Conservation (phyloP, 2,797 vertebrate genomes). For the Pithecia hirsuta region DNA sequence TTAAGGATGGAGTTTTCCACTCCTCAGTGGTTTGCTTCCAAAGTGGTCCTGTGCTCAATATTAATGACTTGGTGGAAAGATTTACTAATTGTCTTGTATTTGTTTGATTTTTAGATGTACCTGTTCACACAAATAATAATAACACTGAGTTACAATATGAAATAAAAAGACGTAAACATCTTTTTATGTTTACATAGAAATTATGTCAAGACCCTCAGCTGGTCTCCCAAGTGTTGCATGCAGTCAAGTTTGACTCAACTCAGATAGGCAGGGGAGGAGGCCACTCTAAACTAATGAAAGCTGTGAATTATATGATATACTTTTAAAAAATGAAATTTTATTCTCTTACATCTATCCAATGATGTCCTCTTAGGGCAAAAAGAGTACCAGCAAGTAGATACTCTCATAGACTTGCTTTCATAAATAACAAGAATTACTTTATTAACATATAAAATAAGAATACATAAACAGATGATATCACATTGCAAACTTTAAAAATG, state of each 20-base stretch:
- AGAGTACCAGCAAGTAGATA: neutral
- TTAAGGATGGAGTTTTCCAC: neutral
- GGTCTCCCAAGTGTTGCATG: neutral
- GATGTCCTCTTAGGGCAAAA: neutral
- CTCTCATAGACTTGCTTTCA: neutral
- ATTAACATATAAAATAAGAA: neutral
- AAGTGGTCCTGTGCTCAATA: neutral
- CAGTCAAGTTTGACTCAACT: neutral
- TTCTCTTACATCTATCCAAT: neutral
- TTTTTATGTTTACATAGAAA: neutral
- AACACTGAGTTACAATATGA: neutral
- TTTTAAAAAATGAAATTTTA: neutral
- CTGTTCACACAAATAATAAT: neutral
- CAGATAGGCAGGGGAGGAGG: neutral
- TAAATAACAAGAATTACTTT: neutral
- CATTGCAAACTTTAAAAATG: neutral
- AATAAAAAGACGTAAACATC: neutral
- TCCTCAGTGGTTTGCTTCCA: neutral
- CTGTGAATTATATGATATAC: neutral
- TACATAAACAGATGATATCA: neutral
- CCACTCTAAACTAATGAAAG: neutral
- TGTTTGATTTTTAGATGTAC: neutral
- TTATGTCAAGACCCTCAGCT: neutral
- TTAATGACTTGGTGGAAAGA: constrained; percentile 7
- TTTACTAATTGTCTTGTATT: neutral